Conservation (phyloP, 2,797 vertebrate species). For the Danionella dracula region DNA sequence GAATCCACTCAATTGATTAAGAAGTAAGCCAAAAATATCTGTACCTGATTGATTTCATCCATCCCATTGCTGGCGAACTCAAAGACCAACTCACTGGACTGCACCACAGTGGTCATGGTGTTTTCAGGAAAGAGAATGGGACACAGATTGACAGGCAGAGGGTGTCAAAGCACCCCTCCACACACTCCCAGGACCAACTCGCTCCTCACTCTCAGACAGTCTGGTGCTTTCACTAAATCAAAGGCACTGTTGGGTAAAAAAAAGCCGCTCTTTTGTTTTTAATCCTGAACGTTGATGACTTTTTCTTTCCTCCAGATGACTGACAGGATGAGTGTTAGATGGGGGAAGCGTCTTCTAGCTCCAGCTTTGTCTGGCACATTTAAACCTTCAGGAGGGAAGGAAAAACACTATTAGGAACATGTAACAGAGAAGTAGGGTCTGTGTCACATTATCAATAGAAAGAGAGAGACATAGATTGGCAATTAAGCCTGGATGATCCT, state of each 20-base stretch:
- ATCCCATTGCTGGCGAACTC: conserved; percentile 87
- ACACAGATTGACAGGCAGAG: conserved; percentile 40
- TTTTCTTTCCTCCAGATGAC: not conserved
- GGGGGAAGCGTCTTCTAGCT: not conserved
- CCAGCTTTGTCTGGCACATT: conserved; percentile 59
- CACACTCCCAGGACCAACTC: conserved; percentile 27
- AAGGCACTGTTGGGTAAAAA: conserved; percentile 10
- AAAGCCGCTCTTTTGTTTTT: conserved; percentile 21
- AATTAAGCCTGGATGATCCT: not conserved
- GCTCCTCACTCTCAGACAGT: conserved; percentile 17
- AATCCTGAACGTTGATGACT: not conserved
- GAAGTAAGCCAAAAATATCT: not conserved
- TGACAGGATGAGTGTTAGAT: not conserved
- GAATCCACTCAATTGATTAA: no score
- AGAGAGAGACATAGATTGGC: conserved; percentile 19
- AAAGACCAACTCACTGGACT: conserved; percentile 79
- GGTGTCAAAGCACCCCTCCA: conserved; percentile 37
- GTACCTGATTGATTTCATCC: conserved; percentile 86
- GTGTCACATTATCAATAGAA: conserved; percentile 23
- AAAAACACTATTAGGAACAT: conserved; percentile 20
- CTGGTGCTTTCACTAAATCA: conserved; percentile 29
- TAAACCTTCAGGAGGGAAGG: conserved; percentile 59
- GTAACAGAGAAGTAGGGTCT: conserved; percentile 35
- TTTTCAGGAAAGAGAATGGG: conserved; percentile 39
- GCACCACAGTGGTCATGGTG: conserved; percentile 79